These are phyloP conservation scores for Dasysyrphus albostriatus DNA, from an alignment of 2,888 invertebrate species.

Conservation along the genomic window DNA sequence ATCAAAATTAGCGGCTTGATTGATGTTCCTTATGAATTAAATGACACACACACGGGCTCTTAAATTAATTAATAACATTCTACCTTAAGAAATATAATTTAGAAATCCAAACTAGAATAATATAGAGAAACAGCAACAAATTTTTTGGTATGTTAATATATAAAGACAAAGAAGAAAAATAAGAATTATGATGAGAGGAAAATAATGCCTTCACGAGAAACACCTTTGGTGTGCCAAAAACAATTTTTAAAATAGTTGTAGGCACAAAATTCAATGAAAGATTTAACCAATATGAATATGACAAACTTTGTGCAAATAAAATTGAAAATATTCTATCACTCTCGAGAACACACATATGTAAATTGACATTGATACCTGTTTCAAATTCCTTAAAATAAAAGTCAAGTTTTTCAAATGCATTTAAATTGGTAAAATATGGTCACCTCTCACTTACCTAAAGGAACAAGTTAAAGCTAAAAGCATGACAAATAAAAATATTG, in stretches of 20 bases:
- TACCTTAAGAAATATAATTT: conserved; percentile 4
- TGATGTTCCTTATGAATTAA: conserved; percentile 40
- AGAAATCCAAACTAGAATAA: not conserved
- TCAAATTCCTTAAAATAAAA: not conserved
- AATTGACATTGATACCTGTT: too few relatives aligned
- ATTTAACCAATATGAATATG: too few relatives aligned
- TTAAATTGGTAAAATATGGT: not conserved
- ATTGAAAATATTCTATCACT: too few relatives aligned
- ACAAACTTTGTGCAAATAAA: too few relatives aligned
- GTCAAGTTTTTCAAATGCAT: not conserved
- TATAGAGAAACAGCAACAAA: not conserved
- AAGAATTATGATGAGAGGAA: too few relatives aligned
- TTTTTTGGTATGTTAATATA: too few relatives aligned
- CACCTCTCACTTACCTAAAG: not conserved
- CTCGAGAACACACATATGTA: too few relatives aligned
- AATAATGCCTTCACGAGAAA: too few relatives aligned
- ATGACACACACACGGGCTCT: conserved; percentile 24
- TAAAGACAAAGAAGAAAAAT: too few relatives aligned
- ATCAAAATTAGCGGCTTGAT: conserved; percentile 24
- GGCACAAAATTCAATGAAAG: too few relatives aligned
- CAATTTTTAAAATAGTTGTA: too few relatives aligned
- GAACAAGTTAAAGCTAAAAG: conserved; percentile 2
- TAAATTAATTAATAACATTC: not conserved
- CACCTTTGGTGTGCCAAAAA: too few relatives aligned
- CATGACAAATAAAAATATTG: conserved; percentile 47